Evolutionary conservation across 2,797 vertebrate species (phyloP).

Genomic region (Chiloscyllium punctatum): DNA sequence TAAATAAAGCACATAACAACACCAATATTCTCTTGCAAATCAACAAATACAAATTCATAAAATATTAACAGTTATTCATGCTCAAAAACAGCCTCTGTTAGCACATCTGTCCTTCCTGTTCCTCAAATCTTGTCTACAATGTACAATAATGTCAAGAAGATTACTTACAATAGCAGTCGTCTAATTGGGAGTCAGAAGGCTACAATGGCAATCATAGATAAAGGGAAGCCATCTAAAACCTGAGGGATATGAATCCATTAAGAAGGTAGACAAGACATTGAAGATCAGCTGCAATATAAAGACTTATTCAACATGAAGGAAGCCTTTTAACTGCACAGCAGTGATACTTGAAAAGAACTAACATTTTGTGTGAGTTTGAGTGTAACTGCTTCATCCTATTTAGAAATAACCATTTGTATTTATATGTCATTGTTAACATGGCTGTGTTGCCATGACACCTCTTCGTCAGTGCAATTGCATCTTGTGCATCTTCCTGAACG

Average conservation of each 20-base stretch:
- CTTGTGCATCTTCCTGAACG: not conserved
- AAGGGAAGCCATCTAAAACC: not conserved
- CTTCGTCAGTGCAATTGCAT: not conserved
- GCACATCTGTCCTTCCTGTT: not conserved
- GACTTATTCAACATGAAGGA: not conserved
- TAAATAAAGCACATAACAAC: not conserved
- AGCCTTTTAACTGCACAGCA: not conserved
- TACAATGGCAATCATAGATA: not conserved
- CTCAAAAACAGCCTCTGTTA: not conserved
- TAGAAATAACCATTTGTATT: not conserved
- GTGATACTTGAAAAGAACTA: not conserved
- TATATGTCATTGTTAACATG: not conserved
- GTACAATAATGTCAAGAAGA: not conserved
- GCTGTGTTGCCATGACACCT: not conserved
- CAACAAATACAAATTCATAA: not conserved
- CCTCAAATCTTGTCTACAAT: not conserved
- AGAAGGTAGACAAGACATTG: not conserved
- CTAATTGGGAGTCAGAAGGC: not conserved
- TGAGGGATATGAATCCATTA: not conserved
- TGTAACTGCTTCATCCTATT: not conserved
- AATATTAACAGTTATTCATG: not conserved
- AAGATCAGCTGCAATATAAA: not conserved
- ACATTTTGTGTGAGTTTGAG: not conserved
- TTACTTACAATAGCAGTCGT: not conserved
- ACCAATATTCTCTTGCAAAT: not conserved